Base-by-base conservation (phyloP, 1,140 invertebrate genomes). In the Drosophila hydei region DNA sequence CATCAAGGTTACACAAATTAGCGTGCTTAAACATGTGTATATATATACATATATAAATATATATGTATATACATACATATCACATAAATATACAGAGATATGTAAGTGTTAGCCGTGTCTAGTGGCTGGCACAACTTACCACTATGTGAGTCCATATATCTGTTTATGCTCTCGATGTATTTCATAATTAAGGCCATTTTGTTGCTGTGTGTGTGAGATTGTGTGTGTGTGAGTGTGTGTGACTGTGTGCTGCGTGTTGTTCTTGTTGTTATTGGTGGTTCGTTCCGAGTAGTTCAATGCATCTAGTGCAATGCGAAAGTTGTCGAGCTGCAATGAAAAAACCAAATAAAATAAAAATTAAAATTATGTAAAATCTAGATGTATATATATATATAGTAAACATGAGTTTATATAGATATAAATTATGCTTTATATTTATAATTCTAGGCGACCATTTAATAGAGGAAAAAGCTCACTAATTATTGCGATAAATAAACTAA, bases 181-280 rank as follows among this genome's bases (percentile, higher is more conserved):
- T 93, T 93, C 92, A 94, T 93, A 92, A 94, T 92, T 91, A 94
- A 93, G 90, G 94, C 94, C 94, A 94, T 94, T 88, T 84, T 88
- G 78, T 88, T 88, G 71, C 79, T 88, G 68, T 81, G 80, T 84
- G 67, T 85, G 33, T 76, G 67, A 61, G 64, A 64, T 50, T 72
- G 60, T 79, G 43, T 36, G 40, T 30, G 48, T 51, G 48, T 60
- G 60, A 47, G 50, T 67, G 19, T 45, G 62, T 79, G 23, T 77
- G 61, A 64, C 54, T 67, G 56, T 71, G 48, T 77, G 42, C 33
- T 69, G 63, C 45, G 67, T 45, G 58, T 40, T 54, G 19, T 51
- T 68, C 9, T 16, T 65, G 9, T 18, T 59, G 60, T 23, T 85
- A 16, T 65, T 77, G 54, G 47, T 75, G 75, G 45, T 69, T 71